These are phyloP conservation scores for Agapornis roseicollis DNA, from an alignment of 2,113 vertebrate species.

Conservation along the genomic window DNA sequence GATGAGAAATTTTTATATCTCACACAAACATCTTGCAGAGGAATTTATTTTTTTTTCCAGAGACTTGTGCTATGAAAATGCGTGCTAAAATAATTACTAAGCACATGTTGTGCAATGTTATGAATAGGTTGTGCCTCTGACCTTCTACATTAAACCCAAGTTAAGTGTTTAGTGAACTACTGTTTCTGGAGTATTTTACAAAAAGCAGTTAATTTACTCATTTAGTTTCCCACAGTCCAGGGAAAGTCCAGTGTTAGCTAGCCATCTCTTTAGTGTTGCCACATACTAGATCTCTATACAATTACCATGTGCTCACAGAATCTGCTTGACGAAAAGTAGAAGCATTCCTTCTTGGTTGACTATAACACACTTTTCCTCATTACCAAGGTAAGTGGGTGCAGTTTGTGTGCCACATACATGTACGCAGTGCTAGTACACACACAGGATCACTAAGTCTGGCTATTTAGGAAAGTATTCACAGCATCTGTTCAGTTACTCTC, in stretches of 20 bases:
- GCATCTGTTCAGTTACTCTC: not conserved
- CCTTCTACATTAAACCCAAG: not conserved
- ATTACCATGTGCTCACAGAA: not conserved
- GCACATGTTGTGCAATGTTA: not conserved
- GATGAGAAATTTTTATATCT: not conserved
- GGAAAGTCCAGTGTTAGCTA: not conserved
- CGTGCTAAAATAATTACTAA: not conserved
- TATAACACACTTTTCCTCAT: not conserved
- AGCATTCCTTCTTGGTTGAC: not conserved
- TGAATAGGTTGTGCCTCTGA: not conserved
- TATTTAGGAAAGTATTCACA: not conserved
- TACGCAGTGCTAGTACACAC: no score
- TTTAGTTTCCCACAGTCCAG: not conserved
- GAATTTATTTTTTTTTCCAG: not conserved
- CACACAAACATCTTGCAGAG: not conserved
- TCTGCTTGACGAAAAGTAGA: not conserved
- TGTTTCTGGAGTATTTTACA: not conserved
- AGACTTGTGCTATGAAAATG: not conserved
- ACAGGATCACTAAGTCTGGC: not conserved
- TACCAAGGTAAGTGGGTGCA: not conserved
- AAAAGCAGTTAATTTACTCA: not conserved
- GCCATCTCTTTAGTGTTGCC: not conserved
- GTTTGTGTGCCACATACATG: not conserved
- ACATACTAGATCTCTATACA: not conserved
- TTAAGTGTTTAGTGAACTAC: not conserved